Percentiles rank a stretch among this genome's conserved stretches.
phyloP scores from a whole-genome alignment of 2,113 vertebrate species.

The Tyto alba region DNA sequence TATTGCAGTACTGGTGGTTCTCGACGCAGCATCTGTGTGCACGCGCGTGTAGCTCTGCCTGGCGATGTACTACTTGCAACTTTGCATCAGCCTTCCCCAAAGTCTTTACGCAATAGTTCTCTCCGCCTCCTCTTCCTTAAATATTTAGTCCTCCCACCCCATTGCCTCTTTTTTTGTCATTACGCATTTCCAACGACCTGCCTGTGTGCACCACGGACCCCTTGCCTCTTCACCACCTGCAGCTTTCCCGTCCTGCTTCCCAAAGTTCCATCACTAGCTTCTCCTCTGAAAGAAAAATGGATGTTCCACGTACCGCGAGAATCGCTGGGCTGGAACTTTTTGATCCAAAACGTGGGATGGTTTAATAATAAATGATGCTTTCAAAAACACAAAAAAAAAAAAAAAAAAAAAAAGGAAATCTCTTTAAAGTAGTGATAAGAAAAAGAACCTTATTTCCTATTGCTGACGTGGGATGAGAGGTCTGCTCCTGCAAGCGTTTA shows the following conservation, averaged over 20 bases:
- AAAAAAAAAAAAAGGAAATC: too few species aligned
- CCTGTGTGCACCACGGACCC: background rate
- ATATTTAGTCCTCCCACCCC: background rate
- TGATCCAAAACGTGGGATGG: background rate
- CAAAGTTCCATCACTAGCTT: background rate
- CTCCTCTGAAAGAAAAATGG: background rate
- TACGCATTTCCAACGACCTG: background rate
- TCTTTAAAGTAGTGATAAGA: background rate
- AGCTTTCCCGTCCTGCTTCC: background rate
- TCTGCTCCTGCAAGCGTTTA: background rate
- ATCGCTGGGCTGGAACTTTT: background rate
- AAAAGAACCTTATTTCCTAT: background rate
- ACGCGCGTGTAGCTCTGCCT: accelerated
- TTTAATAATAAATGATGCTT: background rate
- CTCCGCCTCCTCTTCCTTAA: background rate
- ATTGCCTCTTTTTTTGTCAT: background rate
- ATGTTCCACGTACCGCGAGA: background rate
- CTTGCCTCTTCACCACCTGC: background rate
- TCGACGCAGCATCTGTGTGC: background rate
- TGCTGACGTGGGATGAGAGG: background rate
- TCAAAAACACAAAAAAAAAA: background rate
- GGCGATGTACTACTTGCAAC: background rate
- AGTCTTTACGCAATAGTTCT: background rate
- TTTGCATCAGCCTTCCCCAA: background rate
- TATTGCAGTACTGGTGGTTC: accelerated